Base-by-base conservation (phyloP, 2,888 invertebrate genomes). In the Lissocephala sabroskyi region DNA sequence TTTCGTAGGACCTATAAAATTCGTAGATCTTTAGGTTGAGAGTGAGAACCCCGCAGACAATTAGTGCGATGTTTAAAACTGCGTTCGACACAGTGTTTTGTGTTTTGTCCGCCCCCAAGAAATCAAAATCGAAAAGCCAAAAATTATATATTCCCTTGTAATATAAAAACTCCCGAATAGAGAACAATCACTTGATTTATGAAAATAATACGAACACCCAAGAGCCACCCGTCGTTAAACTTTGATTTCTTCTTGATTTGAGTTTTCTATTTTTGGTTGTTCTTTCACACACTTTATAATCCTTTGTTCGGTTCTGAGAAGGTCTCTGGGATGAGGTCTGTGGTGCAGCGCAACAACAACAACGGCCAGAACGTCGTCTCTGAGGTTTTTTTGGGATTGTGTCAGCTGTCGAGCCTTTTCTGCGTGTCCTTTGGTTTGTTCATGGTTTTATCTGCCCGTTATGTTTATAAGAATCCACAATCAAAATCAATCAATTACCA, bases 391-490 rank as follows among this genome's bases (percentile, higher is more conserved):
- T 32, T 32, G n/a, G n/a, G n/a, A n/a, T n/a, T n/a, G n/a, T n/a
- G n/a, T 13, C 13, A 32, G 30, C 13, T 13, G 30, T 13, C 30
- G 11, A 32, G 13, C 30, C 9, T 19, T 19, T 29, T 26, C 40
- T 40, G 26, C 26, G 23, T 26, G 11, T 40, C 23, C 23, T 13
- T 23, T 17, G 16, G 2, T 3, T 36, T 16, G 2, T 26, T 2
- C 11, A 36, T 16, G 6, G n/a, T 11, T 26, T 14, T 1, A 40
- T 14, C 16, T 41, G 16, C 46, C 57, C 47, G 44, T 53, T 54
- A 45, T 63, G 42, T 45, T 58, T 64, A 64, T 52, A 53, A 45
- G 37, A 42, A 17, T 23, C 63, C 42, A 52, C 57, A 59, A 53
- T 55, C n/a, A n/a, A n/a, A n/a, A n/a, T n/a, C n/a, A n/a, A n/a